A percentile compares a stretch with the other conserved stretches of the same genome.
These are phyloP conservation scores for Ecdyonurus torrentis DNA, from an alignment of 2,888 invertebrate genomes.

Conservation along the genomic window DNA sequence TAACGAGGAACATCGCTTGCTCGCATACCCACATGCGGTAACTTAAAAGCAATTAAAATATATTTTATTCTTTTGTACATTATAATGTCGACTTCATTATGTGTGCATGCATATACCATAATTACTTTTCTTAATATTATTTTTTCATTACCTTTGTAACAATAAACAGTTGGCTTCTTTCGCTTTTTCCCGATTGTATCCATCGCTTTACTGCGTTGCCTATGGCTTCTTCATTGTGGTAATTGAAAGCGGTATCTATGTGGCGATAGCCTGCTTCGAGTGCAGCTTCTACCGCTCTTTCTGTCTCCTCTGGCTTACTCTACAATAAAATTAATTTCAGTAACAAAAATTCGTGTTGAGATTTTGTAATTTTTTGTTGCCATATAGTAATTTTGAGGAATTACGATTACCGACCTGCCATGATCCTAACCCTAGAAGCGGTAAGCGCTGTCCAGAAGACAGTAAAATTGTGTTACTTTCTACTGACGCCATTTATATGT, in stretches of 20 bases:
- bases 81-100: too few relatives aligned
- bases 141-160: slow-evolving; percentile 52
- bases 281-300: slow-evolving; percentile 42
- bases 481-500: slow-evolving; percentile 5
- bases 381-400: too few relatives aligned
- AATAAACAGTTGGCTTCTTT: slow-evolving; percentile 54
- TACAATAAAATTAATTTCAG: slow-evolving; percentile 20
- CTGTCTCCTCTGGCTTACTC: slow-evolving; percentile 46
- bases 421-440: slow-evolving; percentile 53
- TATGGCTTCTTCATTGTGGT: slow-evolving; percentile 59
- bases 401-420: slow-evolving; percentile 39
- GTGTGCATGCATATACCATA: too few relatives aligned
- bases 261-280: slow-evolving; percentile 55
- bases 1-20: slow-evolving; percentile 47
- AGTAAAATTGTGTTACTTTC: slow-evolving; percentile 8
- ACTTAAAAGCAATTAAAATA: slow-evolving; percentile 27
- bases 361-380: too few relatives aligned
- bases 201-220: slow-evolving; percentile 49
- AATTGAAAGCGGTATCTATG: slow-evolving; percentile 64
- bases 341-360: background rate
- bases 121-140: background rate
- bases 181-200: slow-evolving; percentile 42
- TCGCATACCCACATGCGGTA: slow-evolving; percentile 51
- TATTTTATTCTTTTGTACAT: slow-evolving; percentile 1
- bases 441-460: slow-evolving; percentile 36